phyloP scores from a whole-genome alignment of 2,888 invertebrate species.

The Crioceris asparagi region DNA sequence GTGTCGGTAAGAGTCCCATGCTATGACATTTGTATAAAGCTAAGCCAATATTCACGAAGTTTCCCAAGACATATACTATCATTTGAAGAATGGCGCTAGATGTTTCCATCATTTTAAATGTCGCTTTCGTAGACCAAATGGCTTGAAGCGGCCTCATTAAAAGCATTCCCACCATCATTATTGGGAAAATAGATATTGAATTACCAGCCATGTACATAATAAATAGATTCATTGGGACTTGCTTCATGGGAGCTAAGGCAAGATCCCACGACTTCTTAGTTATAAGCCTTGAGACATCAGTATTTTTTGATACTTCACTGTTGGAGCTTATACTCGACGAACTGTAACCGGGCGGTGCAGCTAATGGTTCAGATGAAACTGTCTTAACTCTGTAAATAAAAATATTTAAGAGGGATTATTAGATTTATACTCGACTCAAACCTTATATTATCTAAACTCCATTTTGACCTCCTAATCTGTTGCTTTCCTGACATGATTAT shows the following conservation, averaged over 20 bases:
- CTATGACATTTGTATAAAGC: conserved; percentile 96
- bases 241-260: conserved; percentile 88
- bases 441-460: conserved; percentile 34
- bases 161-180: conserved; percentile 99
- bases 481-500: too few species aligned
- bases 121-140: conserved; percentile 76
- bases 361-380: conserved; percentile 35
- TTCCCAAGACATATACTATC: conserved; percentile 86
- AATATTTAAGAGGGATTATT: background rate
- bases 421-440: conserved; percentile 15
- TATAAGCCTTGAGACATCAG: conserved; percentile 72
- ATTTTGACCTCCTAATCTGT: conserved; percentile 34
- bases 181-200: conserved; percentile 98
- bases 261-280: conserved; percentile 96
- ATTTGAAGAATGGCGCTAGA: conserved; percentile 84
- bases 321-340: conserved; percentile 60
- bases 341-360: conserved; percentile 79
- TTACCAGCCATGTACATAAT: conserved; percentile 99
- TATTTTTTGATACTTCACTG: conserved; percentile 70
- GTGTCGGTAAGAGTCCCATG: conserved; percentile 93
- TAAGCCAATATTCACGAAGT: conserved; percentile 79
- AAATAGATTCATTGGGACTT: conserved; percentile 97
- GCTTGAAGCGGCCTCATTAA: conserved; percentile 94
- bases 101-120: conserved; percentile 92
- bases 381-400: conserved; percentile 20